Conservation (phyloP, 2,888 invertebrate genomes). For the Tuta absoluta region DNA sequence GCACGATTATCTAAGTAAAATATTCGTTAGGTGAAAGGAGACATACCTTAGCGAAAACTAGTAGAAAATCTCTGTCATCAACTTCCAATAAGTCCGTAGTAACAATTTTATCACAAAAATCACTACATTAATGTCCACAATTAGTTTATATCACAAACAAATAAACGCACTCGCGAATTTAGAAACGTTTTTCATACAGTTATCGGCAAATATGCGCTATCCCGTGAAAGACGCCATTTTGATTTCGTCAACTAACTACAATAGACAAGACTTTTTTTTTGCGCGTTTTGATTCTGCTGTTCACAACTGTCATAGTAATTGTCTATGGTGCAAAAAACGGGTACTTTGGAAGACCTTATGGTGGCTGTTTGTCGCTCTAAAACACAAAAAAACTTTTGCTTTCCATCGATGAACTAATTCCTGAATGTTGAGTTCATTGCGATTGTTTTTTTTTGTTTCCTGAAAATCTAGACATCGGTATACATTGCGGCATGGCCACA, state of each 20-base stretch:
- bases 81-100: slow-evolving; percentile 48
- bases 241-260: slow-evolving; percentile 77
- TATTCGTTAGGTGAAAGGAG: slow-evolving; percentile 76
- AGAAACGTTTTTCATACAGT: slow-evolving; percentile 57
- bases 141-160: slow-evolving; percentile 60
- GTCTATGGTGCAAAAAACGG: not conserved
- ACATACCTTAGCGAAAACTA: slow-evolving; percentile 70
- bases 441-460: no score
- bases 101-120: slow-evolving; percentile 51
- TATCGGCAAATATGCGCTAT: slow-evolving; percentile 75
- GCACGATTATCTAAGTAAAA: slow-evolving; percentile 54
- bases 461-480: no score
- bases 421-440: no score
- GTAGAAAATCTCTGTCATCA: slow-evolving; percentile 45
- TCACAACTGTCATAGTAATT: not conserved
- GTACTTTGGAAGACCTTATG: no score
- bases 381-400: no score
- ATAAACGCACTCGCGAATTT: slow-evolving; percentile 57
- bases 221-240: slow-evolving; percentile 79
- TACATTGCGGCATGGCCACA: no score
- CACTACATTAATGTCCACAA: slow-evolving; percentile 64
- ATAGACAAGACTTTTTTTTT: slow-evolving; percentile 52
- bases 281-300: not conserved
- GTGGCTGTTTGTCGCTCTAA: no score
- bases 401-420: no score